Percentiles rank a stretch among this genome's conserved stretches.
phyloP scores from a whole-genome alignment of 2,888 invertebrate species.

The Cloeon dipterum region DNA sequence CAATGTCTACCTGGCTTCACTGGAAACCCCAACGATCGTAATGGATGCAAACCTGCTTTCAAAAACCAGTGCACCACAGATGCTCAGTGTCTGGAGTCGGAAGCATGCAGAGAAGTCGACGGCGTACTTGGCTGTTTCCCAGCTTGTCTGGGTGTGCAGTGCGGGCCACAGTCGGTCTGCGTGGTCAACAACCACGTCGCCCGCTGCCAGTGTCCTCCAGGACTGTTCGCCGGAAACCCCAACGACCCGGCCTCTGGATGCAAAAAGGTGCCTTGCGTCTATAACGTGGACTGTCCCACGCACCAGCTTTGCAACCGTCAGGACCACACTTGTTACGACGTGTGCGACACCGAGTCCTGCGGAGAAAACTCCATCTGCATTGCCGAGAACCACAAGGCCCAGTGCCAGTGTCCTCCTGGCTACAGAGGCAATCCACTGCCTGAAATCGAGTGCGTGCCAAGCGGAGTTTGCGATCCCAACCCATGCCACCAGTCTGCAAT shows the following conservation, averaged over 20 bases:
- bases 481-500: slow-evolving; percentile 63
- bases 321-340: slow-evolving; percentile 58
- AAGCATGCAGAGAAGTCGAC: slow-evolving; percentile 35
- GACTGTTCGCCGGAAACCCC: slow-evolving; percentile 68
- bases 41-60: slow-evolving; percentile 52
- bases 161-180: slow-evolving; percentile 73
- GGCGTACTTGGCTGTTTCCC: slow-evolving; percentile 43
- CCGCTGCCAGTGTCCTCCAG: slow-evolving; percentile 74
- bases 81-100: slow-evolving; percentile 61
- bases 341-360: slow-evolving; percentile 60
- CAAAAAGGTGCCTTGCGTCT: slow-evolving; percentile 60
- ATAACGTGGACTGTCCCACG: slow-evolving; percentile 61
- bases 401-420: slow-evolving; percentile 71
- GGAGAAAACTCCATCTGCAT: slow-evolving; percentile 74
- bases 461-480: slow-evolving; percentile 45
- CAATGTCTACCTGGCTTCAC: slow-evolving; percentile 62
- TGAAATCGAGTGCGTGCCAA: slow-evolving; percentile 53
- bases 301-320: slow-evolving; percentile 61
- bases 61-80: slow-evolving; percentile 57
- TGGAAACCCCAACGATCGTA: slow-evolving; percentile 76
- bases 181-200: slow-evolving; percentile 74
- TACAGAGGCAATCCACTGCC: slow-evolving; percentile 57
- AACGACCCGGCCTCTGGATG: slow-evolving; percentile 49
- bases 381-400: slow-evolving; percentile 57
- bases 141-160: slow-evolving; percentile 51